These are phyloP conservation scores for Thelaira solivaga DNA, from an alignment of 2,888 invertebrate species.

Conservation along the genomic window DNA sequence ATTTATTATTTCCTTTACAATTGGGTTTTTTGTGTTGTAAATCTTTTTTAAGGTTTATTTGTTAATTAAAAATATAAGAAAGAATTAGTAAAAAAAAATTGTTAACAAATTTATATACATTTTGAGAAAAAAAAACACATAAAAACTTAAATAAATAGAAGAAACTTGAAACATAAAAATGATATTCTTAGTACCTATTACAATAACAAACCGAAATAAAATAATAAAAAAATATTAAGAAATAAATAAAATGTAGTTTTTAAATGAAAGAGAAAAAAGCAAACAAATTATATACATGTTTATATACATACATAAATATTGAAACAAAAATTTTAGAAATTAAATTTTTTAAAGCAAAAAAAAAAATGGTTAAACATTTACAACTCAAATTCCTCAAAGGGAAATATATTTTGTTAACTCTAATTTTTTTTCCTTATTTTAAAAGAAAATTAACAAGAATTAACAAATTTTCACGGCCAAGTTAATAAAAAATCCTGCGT, in stretches of 20 bases:
- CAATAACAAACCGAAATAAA: slow-evolving; percentile 51
- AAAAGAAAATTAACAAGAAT: too few relatives aligned
- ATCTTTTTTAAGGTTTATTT: neutral
- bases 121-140: neutral
- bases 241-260: slow-evolving; percentile 30
- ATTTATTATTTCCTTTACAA: slow-evolving; percentile 4
- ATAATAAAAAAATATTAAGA: too few relatives aligned
- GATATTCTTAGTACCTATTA: slow-evolving; percentile 76
- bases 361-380: slow-evolving; percentile 5
- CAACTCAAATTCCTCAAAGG: neutral
- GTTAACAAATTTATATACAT: slow-evolving; percentile 48
- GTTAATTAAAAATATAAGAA: slow-evolving; percentile 7
- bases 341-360: slow-evolving; percentile 6
- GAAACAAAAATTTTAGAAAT: neutral
- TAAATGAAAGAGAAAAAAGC: slow-evolving; percentile 11
- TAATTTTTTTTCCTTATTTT: too few relatives aligned
- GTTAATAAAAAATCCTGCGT: too few relatives aligned
- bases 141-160: slow-evolving; percentile 52
- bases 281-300: slow-evolving; percentile 20
- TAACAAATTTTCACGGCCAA: too few relatives aligned
- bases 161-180: slow-evolving; percentile 65
- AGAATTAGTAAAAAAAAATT: slow-evolving; percentile 46
- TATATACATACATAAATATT: too few relatives aligned
- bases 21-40: slow-evolving; percentile 20
- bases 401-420: neutral